Percentiles rank a stretch among this genome's conserved stretches.
These are phyloP conservation scores for Cheilosia variabilis DNA, from an alignment of 2,888 invertebrate species.

Conservation along the genomic window DNA sequence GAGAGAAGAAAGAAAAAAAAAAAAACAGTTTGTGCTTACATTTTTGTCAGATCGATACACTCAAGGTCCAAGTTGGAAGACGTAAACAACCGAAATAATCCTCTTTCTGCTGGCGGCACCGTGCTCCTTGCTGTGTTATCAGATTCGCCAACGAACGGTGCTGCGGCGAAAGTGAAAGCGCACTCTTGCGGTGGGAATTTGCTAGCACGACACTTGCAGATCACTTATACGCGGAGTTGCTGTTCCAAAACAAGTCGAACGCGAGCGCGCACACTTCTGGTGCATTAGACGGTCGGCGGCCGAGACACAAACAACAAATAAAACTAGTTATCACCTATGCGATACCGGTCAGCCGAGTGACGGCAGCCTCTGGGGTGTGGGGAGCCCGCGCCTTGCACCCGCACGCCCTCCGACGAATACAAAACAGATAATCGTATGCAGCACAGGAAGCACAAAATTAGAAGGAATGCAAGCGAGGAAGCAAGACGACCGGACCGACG, in stretches of 20 bases:
- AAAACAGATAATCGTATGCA: slow-evolving; percentile 63
- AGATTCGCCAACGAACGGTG: slow-evolving; percentile 28
- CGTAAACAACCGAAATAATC: slow-evolving; percentile 39
- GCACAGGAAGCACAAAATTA: slow-evolving; percentile 74
- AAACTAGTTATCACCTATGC: slow-evolving; percentile 65
- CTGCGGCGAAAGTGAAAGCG: slow-evolving; percentile 69
- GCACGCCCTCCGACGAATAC: slow-evolving; percentile 28
- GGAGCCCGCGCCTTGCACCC: slow-evolving; percentile 27
- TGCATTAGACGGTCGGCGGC: slow-evolving; percentile 30
- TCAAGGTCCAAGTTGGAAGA: slow-evolving; percentile 21
- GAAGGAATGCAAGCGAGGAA: slow-evolving; percentile 73
- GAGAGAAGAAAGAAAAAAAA: background rate
- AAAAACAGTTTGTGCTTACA: slow-evolving; percentile 62
- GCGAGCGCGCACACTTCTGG: slow-evolving; percentile 38
- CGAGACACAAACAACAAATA: slow-evolving; percentile 25
- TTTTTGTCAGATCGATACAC: slow-evolving; percentile 62
- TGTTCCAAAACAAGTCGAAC: slow-evolving; percentile 55
- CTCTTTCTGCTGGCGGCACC: slow-evolving; percentile 13
- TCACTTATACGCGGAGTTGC: slow-evolving; percentile 29
- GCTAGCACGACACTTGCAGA: slow-evolving; percentile 55
- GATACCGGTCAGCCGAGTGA: slow-evolving; percentile 56
- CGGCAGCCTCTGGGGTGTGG: slow-evolving; percentile 17
- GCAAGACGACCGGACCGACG: slow-evolving; percentile 50
- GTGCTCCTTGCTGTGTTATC: slow-evolving; percentile 7
- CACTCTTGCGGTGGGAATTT: slow-evolving; percentile 60